A percentile compares a stretch with the other conserved stretches of the same genome.
Evolutionary conservation across 2,113 vertebrate genomes (phyloP).

Genomic region (Pardalotus punctatus): DNA sequence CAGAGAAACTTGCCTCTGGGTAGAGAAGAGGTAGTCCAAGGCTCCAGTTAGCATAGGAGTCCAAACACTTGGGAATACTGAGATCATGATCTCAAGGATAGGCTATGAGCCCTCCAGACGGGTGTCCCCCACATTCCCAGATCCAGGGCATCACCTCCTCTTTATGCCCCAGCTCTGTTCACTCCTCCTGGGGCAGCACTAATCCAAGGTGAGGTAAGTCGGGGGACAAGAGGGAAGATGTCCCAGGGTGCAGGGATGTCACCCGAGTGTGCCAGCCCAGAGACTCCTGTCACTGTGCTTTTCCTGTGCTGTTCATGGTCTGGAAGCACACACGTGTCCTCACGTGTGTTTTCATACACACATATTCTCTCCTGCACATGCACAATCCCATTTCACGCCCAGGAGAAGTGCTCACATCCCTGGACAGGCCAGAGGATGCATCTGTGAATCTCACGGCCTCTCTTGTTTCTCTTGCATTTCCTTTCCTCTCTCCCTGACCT

Average conservation of each 20-base stretch:
- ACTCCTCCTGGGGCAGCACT: not conserved
- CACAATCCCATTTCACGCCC: not conserved
- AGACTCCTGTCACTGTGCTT: not conserved
- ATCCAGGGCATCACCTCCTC: not conserved
- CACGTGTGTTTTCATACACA: not conserved
- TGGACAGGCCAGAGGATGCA: not conserved
- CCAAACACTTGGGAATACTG: not conserved
- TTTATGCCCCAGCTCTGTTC: not conserved
- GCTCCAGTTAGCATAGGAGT: not conserved
- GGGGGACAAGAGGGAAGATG: fast-evolving
- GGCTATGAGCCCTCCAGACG: not conserved
- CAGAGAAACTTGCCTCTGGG: constrained; percentile 12
- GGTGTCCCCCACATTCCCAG: not conserved
- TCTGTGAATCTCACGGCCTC: not conserved
- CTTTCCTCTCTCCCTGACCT: constrained; percentile 14
- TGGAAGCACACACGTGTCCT: not conserved
- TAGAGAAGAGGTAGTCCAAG: not conserved
- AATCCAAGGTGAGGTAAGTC: not conserved
- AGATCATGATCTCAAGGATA: fast-evolving
- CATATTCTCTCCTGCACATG: not conserved
- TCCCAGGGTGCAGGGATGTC: not conserved
- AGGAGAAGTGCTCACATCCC: not conserved
- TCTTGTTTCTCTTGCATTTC: not conserved
- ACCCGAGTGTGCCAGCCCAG: not conserved
- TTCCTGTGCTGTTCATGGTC: not conserved